Evolutionary conservation across 2,113 vertebrate genomes (phyloP).

Genomic region (Phasianus colchicus): DNA sequence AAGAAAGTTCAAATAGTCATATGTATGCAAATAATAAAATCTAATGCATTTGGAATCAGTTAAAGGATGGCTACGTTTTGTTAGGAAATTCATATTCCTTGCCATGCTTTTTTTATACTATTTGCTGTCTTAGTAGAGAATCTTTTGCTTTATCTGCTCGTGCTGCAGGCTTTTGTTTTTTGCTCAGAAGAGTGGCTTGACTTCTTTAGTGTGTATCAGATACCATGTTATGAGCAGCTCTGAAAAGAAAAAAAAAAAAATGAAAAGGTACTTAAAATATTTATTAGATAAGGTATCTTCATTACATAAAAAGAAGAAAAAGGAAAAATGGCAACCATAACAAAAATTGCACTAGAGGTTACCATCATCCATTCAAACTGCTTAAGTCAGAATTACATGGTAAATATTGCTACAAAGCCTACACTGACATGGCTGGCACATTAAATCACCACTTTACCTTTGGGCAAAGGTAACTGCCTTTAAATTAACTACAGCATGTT

Average conservation of each 20-base stretch:
- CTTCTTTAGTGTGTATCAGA: background rate
- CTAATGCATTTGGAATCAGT: background rate
- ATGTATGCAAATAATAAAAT: background rate
- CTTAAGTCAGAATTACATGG: background rate
- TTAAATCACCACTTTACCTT: background rate
- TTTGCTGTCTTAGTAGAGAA: background rate
- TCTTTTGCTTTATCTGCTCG: background rate
- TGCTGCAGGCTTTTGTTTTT: background rate
- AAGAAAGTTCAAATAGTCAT: background rate
- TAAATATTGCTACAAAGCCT: background rate
- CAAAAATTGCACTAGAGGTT: background rate
- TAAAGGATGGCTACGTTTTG: background rate
- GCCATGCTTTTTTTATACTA: background rate
- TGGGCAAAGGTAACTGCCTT: background rate
- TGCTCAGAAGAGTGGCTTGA: background rate
- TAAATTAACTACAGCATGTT: background rate
- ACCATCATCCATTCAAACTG: background rate
- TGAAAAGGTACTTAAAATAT: background rate
- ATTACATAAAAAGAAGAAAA: background rate
- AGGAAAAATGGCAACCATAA: background rate
- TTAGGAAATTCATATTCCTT: background rate
- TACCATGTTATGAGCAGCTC: background rate
- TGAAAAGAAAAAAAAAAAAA: background rate
- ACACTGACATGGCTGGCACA: rapidly evolving
- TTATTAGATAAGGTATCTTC: background rate